phyloP scores from a whole-genome alignment of 2,888 invertebrate species.

The Eulithis testata region DNA sequence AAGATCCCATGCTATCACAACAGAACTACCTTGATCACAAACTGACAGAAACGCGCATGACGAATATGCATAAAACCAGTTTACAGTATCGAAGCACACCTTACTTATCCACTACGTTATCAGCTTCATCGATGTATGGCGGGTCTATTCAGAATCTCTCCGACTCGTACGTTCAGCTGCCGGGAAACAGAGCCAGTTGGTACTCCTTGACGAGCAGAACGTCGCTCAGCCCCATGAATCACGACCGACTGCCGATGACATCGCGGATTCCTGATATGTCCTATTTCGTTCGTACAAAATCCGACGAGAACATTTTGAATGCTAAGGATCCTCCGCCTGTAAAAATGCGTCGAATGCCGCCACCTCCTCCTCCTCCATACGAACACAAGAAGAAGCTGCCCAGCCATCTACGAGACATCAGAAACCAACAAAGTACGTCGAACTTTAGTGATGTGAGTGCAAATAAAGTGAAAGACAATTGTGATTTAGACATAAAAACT shows the following conservation, averaged over 20 bases:
- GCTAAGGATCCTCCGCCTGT: constrained; percentile 79
- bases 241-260: constrained; percentile 88
- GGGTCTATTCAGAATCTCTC: constrained; percentile 93
- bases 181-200: constrained; percentile 85
- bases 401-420: constrained; percentile 76
- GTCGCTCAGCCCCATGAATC: constrained; percentile 86
- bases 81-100: constrained; percentile 93
- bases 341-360: constrained; percentile 83
- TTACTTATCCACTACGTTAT: constrained; percentile 88
- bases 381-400: constrained; percentile 82
- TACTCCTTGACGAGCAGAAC: constrained; percentile 85
- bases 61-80: constrained; percentile 87
- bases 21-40: constrained; percentile 96
- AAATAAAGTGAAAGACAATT: constrained; percentile 75
- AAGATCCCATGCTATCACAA: constrained; percentile 94
- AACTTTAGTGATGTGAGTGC: constrained; percentile 62
- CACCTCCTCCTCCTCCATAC: constrained; percentile 82
- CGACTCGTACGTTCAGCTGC: constrained; percentile 89
- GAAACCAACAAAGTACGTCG: constrained; percentile 53
- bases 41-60: constrained; percentile 88
- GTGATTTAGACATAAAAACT: constrained; percentile 90
- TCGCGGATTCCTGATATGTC: constrained; percentile 78
- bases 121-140: constrained; percentile 89
- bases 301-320: constrained; percentile 92
- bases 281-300: constrained; percentile 88